phyloP scores from a whole-genome alignment of 2,888 invertebrate genomes.

The Augochlorella aurata region DNA sequence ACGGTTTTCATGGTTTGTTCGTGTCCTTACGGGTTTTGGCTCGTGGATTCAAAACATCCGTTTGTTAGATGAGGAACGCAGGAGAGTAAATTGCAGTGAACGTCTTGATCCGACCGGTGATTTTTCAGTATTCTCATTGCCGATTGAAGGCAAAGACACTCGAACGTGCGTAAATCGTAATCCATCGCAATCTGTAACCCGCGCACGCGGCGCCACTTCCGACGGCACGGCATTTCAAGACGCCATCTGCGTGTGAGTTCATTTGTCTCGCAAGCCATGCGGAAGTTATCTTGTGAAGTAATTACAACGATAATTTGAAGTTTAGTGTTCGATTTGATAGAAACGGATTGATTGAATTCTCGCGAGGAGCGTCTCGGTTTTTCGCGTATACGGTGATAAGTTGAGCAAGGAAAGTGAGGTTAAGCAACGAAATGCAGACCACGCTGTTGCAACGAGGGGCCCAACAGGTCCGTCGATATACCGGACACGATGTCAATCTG shows the following conservation, averaged over 20 bases:
- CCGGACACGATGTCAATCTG: constrained; percentile 38
- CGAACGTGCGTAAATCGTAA: constrained; percentile 12
- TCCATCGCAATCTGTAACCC: constrained; percentile 31
- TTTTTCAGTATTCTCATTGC: constrained; percentile 50
- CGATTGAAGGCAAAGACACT: constrained; percentile 40
- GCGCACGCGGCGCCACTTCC: constrained; percentile 1
- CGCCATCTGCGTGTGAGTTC: neutral
- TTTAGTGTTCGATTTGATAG: too few relatives aligned
- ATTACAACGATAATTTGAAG: neutral
- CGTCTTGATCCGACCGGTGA: constrained; percentile 44
- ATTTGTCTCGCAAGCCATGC: constrained; percentile 2
- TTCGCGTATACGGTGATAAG: constrained; percentile 4
- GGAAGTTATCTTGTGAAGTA: neutral
- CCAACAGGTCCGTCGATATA: constrained; percentile 67
- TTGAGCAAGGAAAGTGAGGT: constrained; percentile 36
- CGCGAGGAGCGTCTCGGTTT: neutral
- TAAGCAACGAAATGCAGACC: constrained; percentile 63
- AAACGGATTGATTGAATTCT: neutral
- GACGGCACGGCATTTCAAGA: constrained; percentile 36
- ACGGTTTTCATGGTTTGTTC: neutral
- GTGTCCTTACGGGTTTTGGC: neutral
- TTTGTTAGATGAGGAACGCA: constrained; percentile 14
- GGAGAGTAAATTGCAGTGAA: constrained; percentile 47
- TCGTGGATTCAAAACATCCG: constrained; percentile 16
- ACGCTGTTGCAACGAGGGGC: constrained; percentile 65